Conservation (phyloP, 2,888 invertebrate genomes). For the Horisme vitalbata region DNA sequence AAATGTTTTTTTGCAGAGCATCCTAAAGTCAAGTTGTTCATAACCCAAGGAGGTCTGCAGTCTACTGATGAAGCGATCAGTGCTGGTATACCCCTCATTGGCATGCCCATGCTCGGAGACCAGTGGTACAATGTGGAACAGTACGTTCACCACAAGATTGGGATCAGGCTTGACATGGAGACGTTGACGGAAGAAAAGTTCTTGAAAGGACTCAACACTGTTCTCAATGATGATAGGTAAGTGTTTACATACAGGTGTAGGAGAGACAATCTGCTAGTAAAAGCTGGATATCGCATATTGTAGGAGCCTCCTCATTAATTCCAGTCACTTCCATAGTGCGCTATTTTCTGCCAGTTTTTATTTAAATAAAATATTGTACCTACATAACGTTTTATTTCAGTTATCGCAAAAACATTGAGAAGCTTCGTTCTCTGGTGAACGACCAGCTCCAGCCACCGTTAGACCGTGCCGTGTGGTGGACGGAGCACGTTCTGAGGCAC, state of each 20-base stretch:
- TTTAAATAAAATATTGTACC: too few species aligned
- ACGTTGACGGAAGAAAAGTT: slow-evolving; percentile 20
- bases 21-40: slow-evolving; percentile 38
- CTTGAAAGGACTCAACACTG: too few species aligned
- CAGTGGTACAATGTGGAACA: slow-evolving; percentile 55
- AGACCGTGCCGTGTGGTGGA: slow-evolving; percentile 68
- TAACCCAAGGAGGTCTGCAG: slow-evolving; percentile 22
- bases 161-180: slow-evolving; percentile 15
- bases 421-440: slow-evolving; percentile 7
- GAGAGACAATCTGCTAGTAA: too few species aligned
- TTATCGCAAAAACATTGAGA: slow-evolving; percentile 7
- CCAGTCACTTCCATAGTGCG: too few species aligned
- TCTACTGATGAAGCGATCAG: slow-evolving; percentile 29
- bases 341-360: too few species aligned
- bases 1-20: slow-evolving; percentile 32
- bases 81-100: slow-evolving; percentile 50
- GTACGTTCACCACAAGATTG: slow-evolving; percentile 35
- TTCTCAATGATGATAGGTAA: too few species aligned
- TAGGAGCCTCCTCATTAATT: too few species aligned
- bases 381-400: background rate
- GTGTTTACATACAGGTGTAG: too few species aligned
- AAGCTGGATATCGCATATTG: too few species aligned
- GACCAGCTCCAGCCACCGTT: slow-evolving; percentile 23
- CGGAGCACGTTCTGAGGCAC: slow-evolving; percentile 67
- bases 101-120: slow-evolving; percentile 55